Percentiles rank a stretch among this genome's conserved stretches.
phyloP scores from a whole-genome alignment of 1,140 invertebrate genomes.

The Venturia canescens region DNA sequence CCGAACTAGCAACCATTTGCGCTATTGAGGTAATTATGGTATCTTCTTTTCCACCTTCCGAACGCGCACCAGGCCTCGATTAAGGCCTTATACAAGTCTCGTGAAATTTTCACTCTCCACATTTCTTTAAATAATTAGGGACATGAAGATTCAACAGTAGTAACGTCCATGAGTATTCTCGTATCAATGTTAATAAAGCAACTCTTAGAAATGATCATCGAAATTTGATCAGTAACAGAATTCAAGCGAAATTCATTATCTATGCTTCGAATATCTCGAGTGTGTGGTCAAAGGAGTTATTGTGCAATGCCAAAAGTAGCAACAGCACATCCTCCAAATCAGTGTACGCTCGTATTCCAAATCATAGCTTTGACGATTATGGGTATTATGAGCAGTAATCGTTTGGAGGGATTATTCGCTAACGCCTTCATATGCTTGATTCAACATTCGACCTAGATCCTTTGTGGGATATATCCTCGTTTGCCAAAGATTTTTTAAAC shows the following conservation, averaged over 20 bases:
- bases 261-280: background rate
- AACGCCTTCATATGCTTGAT: constrained; percentile 56
- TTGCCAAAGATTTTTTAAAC: constrained; percentile 6
- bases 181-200: too few species aligned
- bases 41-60: constrained; percentile 6
- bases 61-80: background rate
- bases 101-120: background rate
- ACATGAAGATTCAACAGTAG: background rate
- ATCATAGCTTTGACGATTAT: constrained; percentile 41
- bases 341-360: background rate
- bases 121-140: background rate
- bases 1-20: constrained; percentile 34
- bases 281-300: background rate
- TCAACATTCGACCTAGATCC: constrained; percentile 48
- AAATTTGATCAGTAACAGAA: too few species aligned
- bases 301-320: background rate
- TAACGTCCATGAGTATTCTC: too few species aligned
- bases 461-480: constrained; percentile 34
- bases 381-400: constrained; percentile 53
- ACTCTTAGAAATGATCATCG: too few species aligned
- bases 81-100: background rate
- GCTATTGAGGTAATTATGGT: constrained; percentile 41
- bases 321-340: constrained; percentile 27
- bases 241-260: background rate
- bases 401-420: constrained; percentile 49